Evolutionary conservation across 2,797 vertebrate genomes (phyloP).

Genomic region (Hydrolagus colliei): DNA sequence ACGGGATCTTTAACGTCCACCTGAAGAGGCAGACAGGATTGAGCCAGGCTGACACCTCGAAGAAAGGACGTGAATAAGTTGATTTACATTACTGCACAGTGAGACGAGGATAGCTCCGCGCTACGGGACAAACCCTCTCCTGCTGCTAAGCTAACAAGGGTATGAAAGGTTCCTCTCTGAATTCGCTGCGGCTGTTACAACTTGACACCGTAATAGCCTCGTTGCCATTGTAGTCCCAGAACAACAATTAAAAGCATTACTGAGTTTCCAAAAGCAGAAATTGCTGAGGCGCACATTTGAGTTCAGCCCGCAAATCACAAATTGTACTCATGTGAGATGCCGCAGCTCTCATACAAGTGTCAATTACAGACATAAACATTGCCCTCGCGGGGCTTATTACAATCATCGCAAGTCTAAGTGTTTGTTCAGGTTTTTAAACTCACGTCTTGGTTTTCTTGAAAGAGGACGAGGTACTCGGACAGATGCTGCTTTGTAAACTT

Average conservation of each 20-base stretch:
- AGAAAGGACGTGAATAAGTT: not conserved
- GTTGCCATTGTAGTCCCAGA: not conserved
- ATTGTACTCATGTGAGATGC: not conserved
- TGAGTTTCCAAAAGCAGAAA: slow-evolving; percentile 6
- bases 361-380: not conserved
- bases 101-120: not conserved
- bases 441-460: slow-evolving; percentile 98
- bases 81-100: not conserved
- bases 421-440: slow-evolving; percentile 46
- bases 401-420: not conserved
- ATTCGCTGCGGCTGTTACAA: not conserved
- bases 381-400: not conserved
- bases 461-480: slow-evolving; percentile 89
- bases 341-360: not conserved
- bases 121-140: slow-evolving; percentile 1
- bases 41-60: too few relatives aligned
- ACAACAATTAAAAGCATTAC: not conserved
- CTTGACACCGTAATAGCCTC: not conserved
- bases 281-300: not conserved
- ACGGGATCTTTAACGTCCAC: too few relatives aligned
- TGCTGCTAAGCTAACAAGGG: slow-evolving; percentile 10
- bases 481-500: slow-evolving; percentile 97
- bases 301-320: not conserved
- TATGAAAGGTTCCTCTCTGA: not conserved
- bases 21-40: too few relatives aligned